phyloP scores from a whole-genome alignment of 2,113 vertebrate species.

The Panurus biarmicus region DNA sequence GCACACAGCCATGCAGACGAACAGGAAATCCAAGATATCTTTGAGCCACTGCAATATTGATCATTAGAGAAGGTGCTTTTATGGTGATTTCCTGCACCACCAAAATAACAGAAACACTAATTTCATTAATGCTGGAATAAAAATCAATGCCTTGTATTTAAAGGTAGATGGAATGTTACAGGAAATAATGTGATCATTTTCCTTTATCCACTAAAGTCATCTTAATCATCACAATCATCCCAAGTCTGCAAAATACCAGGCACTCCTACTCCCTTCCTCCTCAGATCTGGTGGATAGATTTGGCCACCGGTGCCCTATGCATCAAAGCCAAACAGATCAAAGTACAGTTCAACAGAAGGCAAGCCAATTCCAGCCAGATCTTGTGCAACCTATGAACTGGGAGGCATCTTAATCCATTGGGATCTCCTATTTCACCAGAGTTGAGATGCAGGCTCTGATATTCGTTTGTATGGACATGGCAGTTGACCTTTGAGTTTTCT shows the following conservation, averaged over 20 bases:
- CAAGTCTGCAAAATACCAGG: not conserved
- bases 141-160: not conserved
- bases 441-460: not conserved
- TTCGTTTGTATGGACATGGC: accelerated
- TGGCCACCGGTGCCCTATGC: not conserved
- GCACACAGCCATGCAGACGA: accelerated
- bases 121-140: not conserved
- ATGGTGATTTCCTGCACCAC: not conserved
- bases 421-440: not conserved
- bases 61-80: not conserved
- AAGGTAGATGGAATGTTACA: not conserved
- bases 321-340: slow-evolving; percentile 4
- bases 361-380: not conserved
- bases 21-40: not conserved
- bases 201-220: not conserved
- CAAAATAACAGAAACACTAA: not conserved
- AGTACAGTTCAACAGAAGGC: not conserved
- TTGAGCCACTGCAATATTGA: not conserved
- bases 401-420: not conserved
- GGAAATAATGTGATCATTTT: not conserved
- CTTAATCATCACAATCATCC: not conserved
- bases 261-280: not conserved
- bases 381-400: not conserved
- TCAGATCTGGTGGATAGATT: not conserved
- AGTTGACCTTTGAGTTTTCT: not conserved